Base-by-base conservation (phyloP, 1,140 invertebrate species). In the Diuraphis noxia region DNA sequence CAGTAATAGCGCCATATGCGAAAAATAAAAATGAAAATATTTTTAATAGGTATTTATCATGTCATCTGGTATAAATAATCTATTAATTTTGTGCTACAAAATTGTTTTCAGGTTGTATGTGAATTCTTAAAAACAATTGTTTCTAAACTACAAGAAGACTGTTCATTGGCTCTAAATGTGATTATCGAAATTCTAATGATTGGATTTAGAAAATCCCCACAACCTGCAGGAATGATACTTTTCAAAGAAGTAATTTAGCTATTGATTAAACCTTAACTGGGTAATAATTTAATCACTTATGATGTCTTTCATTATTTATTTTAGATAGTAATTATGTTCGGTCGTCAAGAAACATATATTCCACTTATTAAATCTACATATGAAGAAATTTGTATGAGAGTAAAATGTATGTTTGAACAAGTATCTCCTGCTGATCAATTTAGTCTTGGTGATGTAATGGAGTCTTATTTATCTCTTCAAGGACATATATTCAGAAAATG, bases 391-490 rank as follows among this genome's bases (percentile, higher is more conserved):
- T 91, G 89, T 82, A 25, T 81, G 56, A 82, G 77, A 91, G 25
- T 91, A 52, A 79, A 91, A 49, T 52, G 23, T 38, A 49, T 91
- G 41, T 52, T 91, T 49, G 89, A 91, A 82, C 89, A 91, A 91
- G 23, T 49, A 52, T 52, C 89, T 81, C 38, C 77, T 52, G 43
- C 34, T 82, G 77, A 79, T 91, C 43, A 82, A 21, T 25, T 49
- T 38, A 36, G n/a, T 46, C 41, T 91, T 91, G 89, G 89, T n/a
- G 89, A 91, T 91, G 34, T 91, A 72, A 38, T 91, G 30, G 89
- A 91, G 52, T 30, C 89, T 36, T 91, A 91, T 52, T 82, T 91
- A 81, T 91, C 89, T 38, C 89, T 91, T 82, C 89, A 91, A 81
- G 89, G 89, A n/a, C 89, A 91, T 38, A 81, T 82, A 46, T 91